Percentiles rank a stretch among this genome's conserved stretches.
phyloP scores from a whole-genome alignment of 2,113 vertebrate species.

The Semnornis frantzii region DNA sequence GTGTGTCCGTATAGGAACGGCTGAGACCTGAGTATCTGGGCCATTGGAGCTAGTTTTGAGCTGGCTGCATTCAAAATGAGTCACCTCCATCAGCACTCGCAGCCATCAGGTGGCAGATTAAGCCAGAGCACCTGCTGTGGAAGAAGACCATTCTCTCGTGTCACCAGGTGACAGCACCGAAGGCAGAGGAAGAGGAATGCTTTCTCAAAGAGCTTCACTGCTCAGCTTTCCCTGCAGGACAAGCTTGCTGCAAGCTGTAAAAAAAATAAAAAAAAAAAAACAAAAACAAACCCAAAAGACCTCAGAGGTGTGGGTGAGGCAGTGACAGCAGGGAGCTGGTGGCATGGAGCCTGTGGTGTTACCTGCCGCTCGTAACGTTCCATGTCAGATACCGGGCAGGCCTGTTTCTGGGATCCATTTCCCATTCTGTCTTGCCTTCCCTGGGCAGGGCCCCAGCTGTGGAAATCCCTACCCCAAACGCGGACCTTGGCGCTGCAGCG shows the following conservation, averaged over 20 bases:
- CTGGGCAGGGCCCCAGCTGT: not conserved
- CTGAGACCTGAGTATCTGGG: rapidly evolving
- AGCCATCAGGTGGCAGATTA: rapidly evolving
- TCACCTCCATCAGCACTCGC: too few species aligned
- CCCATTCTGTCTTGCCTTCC: too few species aligned
- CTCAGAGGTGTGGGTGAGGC: not conserved
- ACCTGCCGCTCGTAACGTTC: not conserved
- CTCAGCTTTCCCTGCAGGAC: not conserved
- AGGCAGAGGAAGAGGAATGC: not conserved
- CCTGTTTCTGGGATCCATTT: not conserved
- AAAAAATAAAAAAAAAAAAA: too few species aligned
- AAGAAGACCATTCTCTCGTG: rapidly evolving
- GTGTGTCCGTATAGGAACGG: rapidly evolving
- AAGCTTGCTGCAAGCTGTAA: not conserved
- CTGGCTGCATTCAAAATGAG: not conserved
- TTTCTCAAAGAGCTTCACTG: not conserved
- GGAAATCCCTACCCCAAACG: not conserved
- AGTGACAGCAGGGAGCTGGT: not conserved
- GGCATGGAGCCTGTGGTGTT: too few species aligned
- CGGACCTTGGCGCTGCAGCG: too few species aligned
- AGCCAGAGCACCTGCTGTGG: rapidly evolving
- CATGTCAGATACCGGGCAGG: not conserved
- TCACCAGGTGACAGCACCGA: not conserved
- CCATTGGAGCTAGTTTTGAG: not conserved
- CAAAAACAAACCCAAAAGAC: too few species aligned